Conservation (phyloP, 2,888 invertebrate species). For the Caenorhabditis sp. region DNA sequence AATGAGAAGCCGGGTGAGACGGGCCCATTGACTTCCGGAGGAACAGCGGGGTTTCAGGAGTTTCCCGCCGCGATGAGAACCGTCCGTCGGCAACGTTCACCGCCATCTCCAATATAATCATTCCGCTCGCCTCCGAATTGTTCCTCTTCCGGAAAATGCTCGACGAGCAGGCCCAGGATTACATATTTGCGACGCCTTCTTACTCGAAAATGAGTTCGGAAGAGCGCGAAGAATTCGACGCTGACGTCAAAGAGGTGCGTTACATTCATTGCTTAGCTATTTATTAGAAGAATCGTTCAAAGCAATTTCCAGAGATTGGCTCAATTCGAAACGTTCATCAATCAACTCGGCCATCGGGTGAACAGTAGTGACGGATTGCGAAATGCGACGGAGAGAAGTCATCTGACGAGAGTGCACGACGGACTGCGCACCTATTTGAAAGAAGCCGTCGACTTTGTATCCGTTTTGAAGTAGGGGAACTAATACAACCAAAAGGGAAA, state of each 20-base stretch:
- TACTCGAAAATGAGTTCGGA: conserved; percentile 48
- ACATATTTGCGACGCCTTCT: conserved; percentile 47
- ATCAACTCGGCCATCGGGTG: conserved; percentile 43
- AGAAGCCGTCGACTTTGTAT: conserved; percentile 35
- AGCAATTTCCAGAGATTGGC: conserved; percentile 38
- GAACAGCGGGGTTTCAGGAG: conserved; percentile 41
- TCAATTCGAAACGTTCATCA: conserved; percentile 47
- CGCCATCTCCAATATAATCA: conserved; percentile 25
- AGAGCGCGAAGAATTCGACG: conserved; percentile 50
- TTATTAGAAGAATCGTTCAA: no score
- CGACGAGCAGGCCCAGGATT: conserved; percentile 43
- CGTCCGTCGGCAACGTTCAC: conserved; percentile 39
- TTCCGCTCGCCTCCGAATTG: conserved; percentile 46
- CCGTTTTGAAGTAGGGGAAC: conserved; percentile 32
- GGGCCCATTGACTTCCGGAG: background rate
- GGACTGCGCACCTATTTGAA: conserved; percentile 48
- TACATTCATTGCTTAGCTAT: no score
- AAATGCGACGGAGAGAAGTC: conserved; percentile 46
- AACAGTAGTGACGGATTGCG: conserved; percentile 40
- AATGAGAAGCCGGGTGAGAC: conserved; percentile 35
- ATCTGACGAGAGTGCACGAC: conserved; percentile 49
- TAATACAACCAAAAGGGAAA: background rate
- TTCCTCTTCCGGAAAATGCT: conserved; percentile 49
- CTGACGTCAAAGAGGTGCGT: conserved; percentile 32
- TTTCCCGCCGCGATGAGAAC: conserved; percentile 43